Evolutionary conservation across 2,113 vertebrate genomes (phyloP), one percentile per base, ranked within the genome.

Genomic region (Notarius quadriscutis): DNA sequence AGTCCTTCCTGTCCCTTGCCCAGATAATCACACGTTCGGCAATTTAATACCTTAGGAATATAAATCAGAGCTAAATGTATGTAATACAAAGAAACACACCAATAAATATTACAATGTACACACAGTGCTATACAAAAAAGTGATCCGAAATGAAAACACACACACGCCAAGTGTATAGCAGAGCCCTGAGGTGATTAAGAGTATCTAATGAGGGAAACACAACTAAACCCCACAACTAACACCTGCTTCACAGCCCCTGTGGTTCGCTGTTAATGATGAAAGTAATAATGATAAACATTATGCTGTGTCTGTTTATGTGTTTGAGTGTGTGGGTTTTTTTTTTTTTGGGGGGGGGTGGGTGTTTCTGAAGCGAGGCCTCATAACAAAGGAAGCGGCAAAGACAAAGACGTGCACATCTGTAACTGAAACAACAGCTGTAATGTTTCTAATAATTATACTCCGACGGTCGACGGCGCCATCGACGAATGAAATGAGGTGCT

Each of bases 401-500:
- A 75, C 71, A 77, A 30, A 34, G 48, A 81, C 25, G 30, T 62
- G 65, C 65, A 85, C 51, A 51, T 30, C 67, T 81, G 18, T 87
- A 74, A 48, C 78, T 48, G 22, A 80, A 71, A 63, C 48, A 50
- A 53, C 79, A 67, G 84, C 83, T 77, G 78, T 69, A 85, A 71
- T 57, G 55, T 77, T 83, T 80, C 27, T 63, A 77, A 62, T 81
- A 84, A 87, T 87, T 89, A 71, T 41, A 55, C n/a, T 71, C 75
- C 17, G 71, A 57, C 30, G 30, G 25, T 75, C 48, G 78, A 82
- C 57, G 82, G 58, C 20, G 51, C 83, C 75, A 74, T 60, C 22
- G 8, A 48, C 17, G 22, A 81, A 67, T n/a, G 30, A 41, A 18
- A 65, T 15, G 51, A 55, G 51, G 72, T 82, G 63, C 57, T 75